Conservation (phyloP, 35 echinoderm and acorn worm species). For the Lytechinus variegatus region DNA sequence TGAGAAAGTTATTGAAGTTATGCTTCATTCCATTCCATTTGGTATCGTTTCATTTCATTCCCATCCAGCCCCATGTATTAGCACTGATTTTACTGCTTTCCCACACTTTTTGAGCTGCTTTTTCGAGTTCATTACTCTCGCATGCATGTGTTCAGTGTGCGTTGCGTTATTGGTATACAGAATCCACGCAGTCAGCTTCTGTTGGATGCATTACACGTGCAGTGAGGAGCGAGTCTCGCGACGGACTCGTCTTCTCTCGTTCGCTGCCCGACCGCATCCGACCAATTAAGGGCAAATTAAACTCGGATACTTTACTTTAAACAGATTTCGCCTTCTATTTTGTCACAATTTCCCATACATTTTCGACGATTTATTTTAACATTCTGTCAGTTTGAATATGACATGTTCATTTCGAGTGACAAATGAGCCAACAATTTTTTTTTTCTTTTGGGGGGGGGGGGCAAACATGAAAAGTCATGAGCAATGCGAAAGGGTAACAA, state of each 20-base stretch:
- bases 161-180: neutral
- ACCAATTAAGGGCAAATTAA: slow-evolving; percentile 47
- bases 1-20: slow-evolving; percentile 3
- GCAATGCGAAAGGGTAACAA: too few relatives aligned
- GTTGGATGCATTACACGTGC: slow-evolving; percentile 36
- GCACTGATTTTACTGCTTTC: slow-evolving; percentile 8
- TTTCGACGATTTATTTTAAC: neutral
- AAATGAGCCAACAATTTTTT: too few relatives aligned
- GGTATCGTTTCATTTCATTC: slow-evolving; percentile 9
- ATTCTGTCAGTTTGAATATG: neutral
- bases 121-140: slow-evolving; percentile 2
- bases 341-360: neutral
- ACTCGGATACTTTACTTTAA: slow-evolving; percentile 31
- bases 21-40: slow-evolving; percentile 19
- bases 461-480: too few relatives aligned
- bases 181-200: neutral
- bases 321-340: neutral
- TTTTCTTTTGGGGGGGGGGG: too few relatives aligned
- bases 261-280: slow-evolving; percentile 28
- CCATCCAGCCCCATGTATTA: neutral
- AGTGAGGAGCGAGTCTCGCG: neutral
- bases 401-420: too few relatives aligned
- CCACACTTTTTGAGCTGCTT: neutral
- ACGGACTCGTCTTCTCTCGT: neutral
- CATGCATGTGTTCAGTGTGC: neutral